Evolutionary conservation across 2,888 invertebrate genomes (phyloP).

Genomic region (Notocelia uddmanniana): DNA sequence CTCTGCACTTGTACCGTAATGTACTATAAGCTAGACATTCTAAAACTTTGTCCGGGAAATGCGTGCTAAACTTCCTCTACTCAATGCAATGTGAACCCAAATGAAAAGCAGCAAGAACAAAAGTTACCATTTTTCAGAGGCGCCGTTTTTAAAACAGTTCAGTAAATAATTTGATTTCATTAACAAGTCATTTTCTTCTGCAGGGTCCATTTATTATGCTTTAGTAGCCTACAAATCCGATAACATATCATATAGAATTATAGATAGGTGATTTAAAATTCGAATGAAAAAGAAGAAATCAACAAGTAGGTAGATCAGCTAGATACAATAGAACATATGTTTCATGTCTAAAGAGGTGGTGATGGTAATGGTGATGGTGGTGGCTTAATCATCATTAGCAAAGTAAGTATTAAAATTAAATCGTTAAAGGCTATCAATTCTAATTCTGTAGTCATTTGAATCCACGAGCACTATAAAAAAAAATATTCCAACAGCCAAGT

Average conservation of each 20-base stretch:
- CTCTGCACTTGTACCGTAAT: too few species aligned
- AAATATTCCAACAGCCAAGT: neutral
- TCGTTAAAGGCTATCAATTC: neutral
- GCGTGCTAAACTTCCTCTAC: conserved; percentile 3
- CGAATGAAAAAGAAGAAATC: neutral
- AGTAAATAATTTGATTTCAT: conserved; percentile 10
- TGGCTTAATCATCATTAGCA: too few species aligned
- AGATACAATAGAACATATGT: too few species aligned
- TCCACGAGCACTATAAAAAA: neutral
- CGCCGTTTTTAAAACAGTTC: conserved; percentile 5
- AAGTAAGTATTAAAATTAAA: neutral
- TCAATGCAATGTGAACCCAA: neutral
- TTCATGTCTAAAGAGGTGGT: too few species aligned
- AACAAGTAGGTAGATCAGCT: too few species aligned
- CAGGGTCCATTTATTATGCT: neutral
- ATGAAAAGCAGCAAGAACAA: conserved; percentile 15
- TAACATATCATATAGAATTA: neutral
- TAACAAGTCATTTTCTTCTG: conserved; percentile 2
- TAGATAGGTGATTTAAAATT: neutral
- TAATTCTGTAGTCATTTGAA: neutral
- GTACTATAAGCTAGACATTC: too few species aligned
- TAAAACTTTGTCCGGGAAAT: conserved; percentile 1
- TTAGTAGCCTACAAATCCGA: neutral
- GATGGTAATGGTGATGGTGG: too few species aligned
- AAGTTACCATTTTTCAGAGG: conserved; percentile 4